Conservation (phyloP, 2,113 vertebrate genomes). For the Corynorhinus townsendii region DNA sequence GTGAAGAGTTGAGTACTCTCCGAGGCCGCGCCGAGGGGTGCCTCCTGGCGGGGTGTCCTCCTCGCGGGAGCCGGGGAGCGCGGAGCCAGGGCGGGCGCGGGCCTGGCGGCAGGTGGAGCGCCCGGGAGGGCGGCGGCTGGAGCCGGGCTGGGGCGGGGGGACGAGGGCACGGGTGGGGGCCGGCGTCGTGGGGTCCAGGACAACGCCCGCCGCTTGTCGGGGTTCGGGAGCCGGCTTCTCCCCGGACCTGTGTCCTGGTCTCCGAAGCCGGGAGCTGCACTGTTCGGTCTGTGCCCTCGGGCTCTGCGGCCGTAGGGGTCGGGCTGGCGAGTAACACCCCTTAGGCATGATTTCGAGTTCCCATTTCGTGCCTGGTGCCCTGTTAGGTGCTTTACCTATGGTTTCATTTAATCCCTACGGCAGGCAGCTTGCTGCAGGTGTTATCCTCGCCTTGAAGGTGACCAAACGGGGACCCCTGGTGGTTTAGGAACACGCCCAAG, state of each 20-base stretch:
- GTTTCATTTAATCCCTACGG: neutral
- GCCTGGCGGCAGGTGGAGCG: neutral
- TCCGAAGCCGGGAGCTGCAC: neutral
- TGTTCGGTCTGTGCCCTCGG: neutral
- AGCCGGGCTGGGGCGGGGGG: rapidly evolving
- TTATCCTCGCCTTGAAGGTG: neutral
- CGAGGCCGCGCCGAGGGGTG: neutral
- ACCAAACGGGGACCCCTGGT: neutral
- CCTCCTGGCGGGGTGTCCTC: neutral
- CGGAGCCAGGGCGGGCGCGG: neutral
- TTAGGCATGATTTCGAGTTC: neutral
- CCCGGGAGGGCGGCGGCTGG: neutral
- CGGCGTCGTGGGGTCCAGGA: neutral
- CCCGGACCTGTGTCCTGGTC: neutral
- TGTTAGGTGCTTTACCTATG: neutral
- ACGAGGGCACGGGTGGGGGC: no score
- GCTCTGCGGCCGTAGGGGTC: neutral
- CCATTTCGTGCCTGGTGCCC: neutral
- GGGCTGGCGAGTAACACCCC: neutral
- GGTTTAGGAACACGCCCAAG: constrained; percentile 36
- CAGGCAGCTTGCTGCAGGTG: neutral
- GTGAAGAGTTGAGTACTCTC: constrained; percentile 95
- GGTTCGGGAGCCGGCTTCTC: neutral
- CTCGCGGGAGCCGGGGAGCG: neutral
- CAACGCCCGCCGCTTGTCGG: rapidly evolving